Evolutionary conservation across 1,140 invertebrate genomes (phyloP), one percentile per base, ranked within the genome.

Genomic region (Megathymus violae): DNA sequence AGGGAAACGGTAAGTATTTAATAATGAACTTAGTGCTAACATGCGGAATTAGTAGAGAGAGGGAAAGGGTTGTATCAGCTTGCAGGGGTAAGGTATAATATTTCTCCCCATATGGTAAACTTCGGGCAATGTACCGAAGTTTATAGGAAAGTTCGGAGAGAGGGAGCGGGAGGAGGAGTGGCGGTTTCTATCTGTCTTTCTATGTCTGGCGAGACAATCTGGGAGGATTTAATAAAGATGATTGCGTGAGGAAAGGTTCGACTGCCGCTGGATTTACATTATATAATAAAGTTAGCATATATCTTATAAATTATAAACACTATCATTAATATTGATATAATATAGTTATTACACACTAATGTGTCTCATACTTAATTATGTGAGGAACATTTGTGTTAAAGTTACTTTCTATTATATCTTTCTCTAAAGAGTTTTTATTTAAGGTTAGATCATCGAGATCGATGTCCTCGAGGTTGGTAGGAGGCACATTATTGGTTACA

Each of bases 281-380:
- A 11, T 3, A 11, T n/a, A n/a, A n/a, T n/a, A n/a, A n/a, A n/a
- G n/a, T n/a, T n/a, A n/a, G n/a, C n/a, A 40, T 40, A 40, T 13
- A 13, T 13, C 11, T 40, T 40, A 40, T 40, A 40, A 13, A n/a
- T 3, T 11, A 13, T 13, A 40, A 40, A 40, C n/a, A 4, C 5
- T 13, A 40, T 13, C n/a, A 40, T 13, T 40, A 40, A 13, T n/a
- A 13, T 13, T 4, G 13, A 4, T 40, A 40, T 13, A 40, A 40
- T 40, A 40, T 40, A 13, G 11, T 40, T 1, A 13, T 13, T 13
- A 5, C 5, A 11, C 10, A 13, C 1, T 40, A 40, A 13, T 40
- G 36, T 40, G 36, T 13, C 36, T 13, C 36, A 13, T 40, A 40
- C 13, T 40, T 40, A 40, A 40, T 40, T 40, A 40, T 40, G 36